These are phyloP conservation scores for Epistrophe grossulariae DNA, from an alignment of 2,888 invertebrate genomes.

Conservation along the genomic window DNA sequence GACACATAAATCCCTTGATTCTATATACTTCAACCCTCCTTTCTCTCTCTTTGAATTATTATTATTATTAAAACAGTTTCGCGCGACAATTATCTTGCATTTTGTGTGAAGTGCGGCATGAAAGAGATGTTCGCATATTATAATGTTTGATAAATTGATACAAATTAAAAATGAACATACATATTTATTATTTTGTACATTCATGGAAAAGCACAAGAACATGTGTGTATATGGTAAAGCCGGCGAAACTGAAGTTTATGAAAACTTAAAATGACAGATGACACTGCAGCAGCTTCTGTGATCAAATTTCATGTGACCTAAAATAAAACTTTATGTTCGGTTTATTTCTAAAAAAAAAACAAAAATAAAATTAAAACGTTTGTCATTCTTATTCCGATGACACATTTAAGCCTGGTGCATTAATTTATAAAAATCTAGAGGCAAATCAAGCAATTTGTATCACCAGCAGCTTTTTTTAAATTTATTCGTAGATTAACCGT, in stretches of 20 bases:
- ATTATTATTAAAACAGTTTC: constrained; percentile 42
- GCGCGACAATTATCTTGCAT: constrained; percentile 50
- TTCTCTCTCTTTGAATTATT: constrained; percentile 19
- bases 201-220: constrained; percentile 18
- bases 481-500: too few species aligned
- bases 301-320: constrained; percentile 57
- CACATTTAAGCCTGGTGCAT: neutral
- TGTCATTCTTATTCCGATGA: neutral
- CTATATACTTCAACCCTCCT: constrained; percentile 23
- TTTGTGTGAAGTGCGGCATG: constrained; percentile 16
- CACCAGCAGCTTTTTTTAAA: neutral
- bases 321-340: neutral
- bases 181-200: neutral
- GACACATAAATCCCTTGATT: constrained; percentile 49
- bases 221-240: neutral
- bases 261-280: constrained; percentile 51
- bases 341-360: neutral
- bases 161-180: constrained; percentile 62
- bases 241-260: constrained; percentile 7
- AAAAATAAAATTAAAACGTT: neutral
- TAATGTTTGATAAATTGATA: constrained; percentile 56
- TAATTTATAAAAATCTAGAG: neutral
- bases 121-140: constrained; percentile 27
- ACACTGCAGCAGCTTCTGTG: constrained; percentile 17
- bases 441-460: neutral